These are phyloP conservation scores for Petroica traversi DNA, from an alignment of 2,113 vertebrate genomes.

Conservation along the genomic window DNA sequence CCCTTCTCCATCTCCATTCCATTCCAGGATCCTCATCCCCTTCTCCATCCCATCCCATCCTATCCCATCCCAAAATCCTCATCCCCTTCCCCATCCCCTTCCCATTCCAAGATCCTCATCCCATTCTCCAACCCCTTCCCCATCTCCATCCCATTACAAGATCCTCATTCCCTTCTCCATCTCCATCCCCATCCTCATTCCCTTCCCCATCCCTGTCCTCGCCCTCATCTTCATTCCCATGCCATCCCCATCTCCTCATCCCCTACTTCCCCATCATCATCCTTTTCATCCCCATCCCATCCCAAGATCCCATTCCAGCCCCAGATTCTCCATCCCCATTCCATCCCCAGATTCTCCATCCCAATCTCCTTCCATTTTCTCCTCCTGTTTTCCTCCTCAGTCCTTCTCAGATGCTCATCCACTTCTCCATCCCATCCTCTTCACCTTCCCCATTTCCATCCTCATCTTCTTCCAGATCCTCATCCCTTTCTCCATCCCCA, in stretches of 20 bases:
- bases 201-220: background rate
- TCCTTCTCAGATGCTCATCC: background rate
- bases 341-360: background rate
- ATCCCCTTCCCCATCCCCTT: background rate
- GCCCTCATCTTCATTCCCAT: too few species aligned
- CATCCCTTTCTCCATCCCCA: background rate
- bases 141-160: background rate
- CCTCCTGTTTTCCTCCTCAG: background rate
- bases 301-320: too few species aligned
- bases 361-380: background rate
- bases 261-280: too few species aligned
- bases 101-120: background rate
- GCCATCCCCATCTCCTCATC: too few species aligned
- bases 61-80: background rate
- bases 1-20: background rate
- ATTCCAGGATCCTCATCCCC: background rate
- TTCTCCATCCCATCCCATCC: background rate
- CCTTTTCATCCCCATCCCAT: too few species aligned
- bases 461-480: too few species aligned
- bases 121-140: too few species aligned
- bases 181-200: too few species aligned
- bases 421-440: background rate
- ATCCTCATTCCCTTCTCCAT: background rate
- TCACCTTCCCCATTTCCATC: background rate
- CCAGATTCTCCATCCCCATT: background rate